Percentiles rank a stretch among this genome's conserved stretches.
These are phyloP conservation scores for Amniataba percoides DNA, from an alignment of 2,797 vertebrate genomes.

Conservation along the genomic window DNA sequence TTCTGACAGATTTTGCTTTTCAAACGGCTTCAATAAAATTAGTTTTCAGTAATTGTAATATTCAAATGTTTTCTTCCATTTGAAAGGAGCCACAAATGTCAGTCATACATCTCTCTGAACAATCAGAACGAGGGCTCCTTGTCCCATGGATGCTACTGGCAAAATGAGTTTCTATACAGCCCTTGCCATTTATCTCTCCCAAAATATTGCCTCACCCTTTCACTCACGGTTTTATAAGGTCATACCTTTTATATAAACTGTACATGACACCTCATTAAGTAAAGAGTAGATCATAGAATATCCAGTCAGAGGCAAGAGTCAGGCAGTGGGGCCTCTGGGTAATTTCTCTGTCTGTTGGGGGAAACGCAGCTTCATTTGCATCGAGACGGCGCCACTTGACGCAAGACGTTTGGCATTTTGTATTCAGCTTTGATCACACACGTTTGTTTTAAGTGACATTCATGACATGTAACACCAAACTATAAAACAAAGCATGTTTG, in stretches of 20 bases:
- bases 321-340: conserved; percentile 32
- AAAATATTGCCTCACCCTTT: conserved; percentile 65
- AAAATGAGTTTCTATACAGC: conserved; percentile 46
- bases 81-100: conserved; percentile 44
- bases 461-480: background rate
- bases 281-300: conserved; percentile 59
- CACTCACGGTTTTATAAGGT: conserved; percentile 82
- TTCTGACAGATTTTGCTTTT: conserved; percentile 30
- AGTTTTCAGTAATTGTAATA: conserved; percentile 13
- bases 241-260: conserved; percentile 80
- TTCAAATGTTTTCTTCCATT: conserved; percentile 21
- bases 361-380: conserved; percentile 40
- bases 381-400: conserved; percentile 15
- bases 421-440: background rate
- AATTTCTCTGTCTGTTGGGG: conserved; percentile 45
- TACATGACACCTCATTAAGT: conserved; percentile 84
- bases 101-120: conserved; percentile 20
- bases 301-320: conserved; percentile 47
- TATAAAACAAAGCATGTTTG: background rate
- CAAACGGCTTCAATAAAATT: conserved; percentile 54
- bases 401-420: background rate
- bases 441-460: background rate
- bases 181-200: conserved; percentile 63
- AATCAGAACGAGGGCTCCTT: conserved; percentile 38
- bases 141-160: conserved; percentile 7